These are phyloP conservation scores for Callyntrura sp. DNA, from an alignment of 2,888 invertebrate species.

Conservation along the genomic window DNA sequence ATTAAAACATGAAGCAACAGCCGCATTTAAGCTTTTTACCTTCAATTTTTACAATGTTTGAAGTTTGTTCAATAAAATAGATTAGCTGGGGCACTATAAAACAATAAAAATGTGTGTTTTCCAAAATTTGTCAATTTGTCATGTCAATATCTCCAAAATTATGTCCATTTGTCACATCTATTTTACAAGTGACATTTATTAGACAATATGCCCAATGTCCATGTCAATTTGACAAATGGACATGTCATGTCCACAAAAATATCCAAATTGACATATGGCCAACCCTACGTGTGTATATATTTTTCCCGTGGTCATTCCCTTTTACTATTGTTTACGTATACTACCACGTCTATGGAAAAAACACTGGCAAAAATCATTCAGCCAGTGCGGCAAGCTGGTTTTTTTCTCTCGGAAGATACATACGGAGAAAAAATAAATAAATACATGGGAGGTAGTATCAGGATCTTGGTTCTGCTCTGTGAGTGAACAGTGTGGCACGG, in stretches of 20 bases:
- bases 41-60: neutral
- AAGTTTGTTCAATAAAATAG: neutral
- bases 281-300: neutral
- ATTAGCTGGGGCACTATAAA: too few species aligned
- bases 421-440: slow-evolving; percentile 17
- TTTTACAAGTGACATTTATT: too few species aligned
- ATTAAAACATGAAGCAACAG: too few species aligned
- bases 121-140: too few species aligned
- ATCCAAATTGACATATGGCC: too few species aligned
- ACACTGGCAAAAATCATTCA: neutral
- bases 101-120: too few species aligned
- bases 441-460: slow-evolving; percentile 11
- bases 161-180: too few species aligned
- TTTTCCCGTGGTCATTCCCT: neutral
- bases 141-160: too few species aligned
- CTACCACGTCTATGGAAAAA: neutral
- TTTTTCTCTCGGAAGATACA: neutral
- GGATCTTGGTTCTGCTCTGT: neutral
- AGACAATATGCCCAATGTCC: too few species aligned
- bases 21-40: too few species aligned
- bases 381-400: neutral
- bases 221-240: too few species aligned
- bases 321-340: neutral
- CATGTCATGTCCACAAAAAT: too few species aligned
- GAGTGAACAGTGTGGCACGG: slow-evolving; percentile 34